A percentile compares a stretch with the other conserved stretches of the same genome.
These are phyloP conservation scores for Lasaia peninsularis DNA, from an alignment of 1,140 invertebrate species.

Conservation along the genomic window DNA sequence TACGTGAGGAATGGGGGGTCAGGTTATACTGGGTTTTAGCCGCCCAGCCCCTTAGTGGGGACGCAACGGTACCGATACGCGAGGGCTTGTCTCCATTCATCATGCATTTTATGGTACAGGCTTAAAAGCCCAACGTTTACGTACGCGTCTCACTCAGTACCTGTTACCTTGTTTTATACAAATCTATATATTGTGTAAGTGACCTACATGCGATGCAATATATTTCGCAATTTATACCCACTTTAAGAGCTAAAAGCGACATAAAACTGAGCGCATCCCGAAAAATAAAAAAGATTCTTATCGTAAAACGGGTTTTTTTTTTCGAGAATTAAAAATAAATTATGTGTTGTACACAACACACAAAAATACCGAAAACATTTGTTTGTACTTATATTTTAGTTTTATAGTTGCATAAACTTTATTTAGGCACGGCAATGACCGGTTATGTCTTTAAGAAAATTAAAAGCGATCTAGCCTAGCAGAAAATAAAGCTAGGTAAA, in stretches of 20 bases:
- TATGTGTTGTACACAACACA: no score
- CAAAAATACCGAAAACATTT: no score
- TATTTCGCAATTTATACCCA: not conserved
- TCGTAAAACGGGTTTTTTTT: not conserved
- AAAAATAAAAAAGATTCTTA: not conserved
- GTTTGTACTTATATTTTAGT: no score
- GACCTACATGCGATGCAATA: slow-evolving; percentile 5
- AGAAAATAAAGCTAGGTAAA: no score
- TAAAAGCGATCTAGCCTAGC: no score
- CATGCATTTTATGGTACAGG: slow-evolving; percentile 68
- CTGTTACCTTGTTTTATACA: slow-evolving; percentile 36
- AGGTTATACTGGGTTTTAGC: slow-evolving; percentile 30
- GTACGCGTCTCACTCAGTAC: slow-evolving; percentile 53
- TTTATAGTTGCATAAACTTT: no score
- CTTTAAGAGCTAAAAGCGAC: not conserved
- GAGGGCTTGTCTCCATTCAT: slow-evolving; percentile 65
- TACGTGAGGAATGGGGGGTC: slow-evolving; percentile 34
- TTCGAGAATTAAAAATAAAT: no score
- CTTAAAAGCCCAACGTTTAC: slow-evolving; percentile 59
- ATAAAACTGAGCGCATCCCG: not conserved
- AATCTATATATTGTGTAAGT: slow-evolving; percentile 5
- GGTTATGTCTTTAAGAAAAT: no score
- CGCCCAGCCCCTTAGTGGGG: slow-evolving; percentile 62
- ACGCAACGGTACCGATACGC: slow-evolving; percentile 59
- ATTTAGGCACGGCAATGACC: no score